Evolutionary conservation across 2,797 vertebrate species (phyloP).

Genomic region (Macropodus opercularis): DNA sequence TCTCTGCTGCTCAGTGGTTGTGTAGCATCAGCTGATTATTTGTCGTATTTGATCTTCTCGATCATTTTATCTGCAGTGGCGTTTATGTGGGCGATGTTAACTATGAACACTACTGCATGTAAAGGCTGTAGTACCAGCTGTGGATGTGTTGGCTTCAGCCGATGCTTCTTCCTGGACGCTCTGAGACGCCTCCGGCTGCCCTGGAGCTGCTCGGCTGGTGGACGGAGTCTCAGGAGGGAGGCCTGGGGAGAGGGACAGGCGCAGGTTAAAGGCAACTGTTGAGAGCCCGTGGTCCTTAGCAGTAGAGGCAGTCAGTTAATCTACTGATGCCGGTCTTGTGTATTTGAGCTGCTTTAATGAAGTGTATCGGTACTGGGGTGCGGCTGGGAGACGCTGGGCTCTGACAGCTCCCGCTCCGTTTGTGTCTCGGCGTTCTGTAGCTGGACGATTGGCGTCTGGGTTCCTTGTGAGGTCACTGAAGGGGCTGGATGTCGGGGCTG

Average conservation of each 20-base stretch:
- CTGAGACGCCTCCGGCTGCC: conserved; percentile 28
- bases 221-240: conserved; percentile 65
- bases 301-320: no score
- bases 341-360: no score
- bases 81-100: no score
- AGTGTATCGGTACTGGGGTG: conserved; percentile 21
- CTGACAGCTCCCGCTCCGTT: conserved; percentile 91
- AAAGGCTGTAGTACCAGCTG: conserved; percentile 72
- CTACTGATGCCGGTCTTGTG: no score
- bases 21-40: no score
- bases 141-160: conserved; percentile 49
- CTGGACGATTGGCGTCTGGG: conserved; percentile 93
- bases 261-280: no score
- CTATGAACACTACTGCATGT: no score
- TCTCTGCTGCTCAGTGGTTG: no score
- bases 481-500: conserved; percentile 94
- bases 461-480: conserved; percentile 97
- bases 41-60: no score
- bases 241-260: conserved; percentile 27
- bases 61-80: no score
- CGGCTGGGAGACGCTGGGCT: conserved; percentile 77
- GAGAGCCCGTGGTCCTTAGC: no score
- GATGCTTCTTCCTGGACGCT: conserved; percentile 43
- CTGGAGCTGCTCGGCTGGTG: conserved; percentile 47
- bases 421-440: conserved; percentile 97